A percentile compares a stretch with the other conserved stretches of the same genome.
These are phyloP conservation scores for Aptenodytes forsteri DNA, from an alignment of 2,113 vertebrate species.

Conservation along the genomic window DNA sequence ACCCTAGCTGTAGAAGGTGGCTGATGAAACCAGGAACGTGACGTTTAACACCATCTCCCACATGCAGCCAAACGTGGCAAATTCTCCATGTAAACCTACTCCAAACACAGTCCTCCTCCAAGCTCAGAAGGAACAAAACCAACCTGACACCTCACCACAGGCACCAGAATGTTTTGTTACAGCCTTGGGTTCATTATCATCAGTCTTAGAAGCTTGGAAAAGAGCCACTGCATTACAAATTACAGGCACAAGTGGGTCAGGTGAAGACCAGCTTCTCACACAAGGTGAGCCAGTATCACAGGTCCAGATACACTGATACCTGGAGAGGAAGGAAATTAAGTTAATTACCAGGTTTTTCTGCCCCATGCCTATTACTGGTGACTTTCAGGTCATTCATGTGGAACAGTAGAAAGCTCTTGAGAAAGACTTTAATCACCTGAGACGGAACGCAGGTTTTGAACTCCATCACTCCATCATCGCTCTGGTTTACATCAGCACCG, in stretches of 20 bases:
- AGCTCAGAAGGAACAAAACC: background rate
- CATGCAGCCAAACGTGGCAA: background rate
- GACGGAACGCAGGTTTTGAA: background rate
- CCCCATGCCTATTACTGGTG: background rate
- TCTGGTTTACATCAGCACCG: background rate
- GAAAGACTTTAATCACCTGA: background rate
- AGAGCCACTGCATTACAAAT: background rate
- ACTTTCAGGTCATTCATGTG: background rate
- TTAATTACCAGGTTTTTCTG: background rate
- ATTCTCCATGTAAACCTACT: background rate
- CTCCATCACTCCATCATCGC: rapidly evolving
- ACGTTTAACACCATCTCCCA: background rate
- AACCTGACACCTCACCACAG: background rate
- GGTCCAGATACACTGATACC: background rate
- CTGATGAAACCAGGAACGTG: background rate
- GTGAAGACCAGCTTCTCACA: background rate
- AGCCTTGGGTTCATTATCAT: background rate
- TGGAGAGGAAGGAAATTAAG: background rate
- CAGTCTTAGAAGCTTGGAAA: background rate
- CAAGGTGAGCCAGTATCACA: background rate
- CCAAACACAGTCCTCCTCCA: background rate
- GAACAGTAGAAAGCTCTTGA: background rate
- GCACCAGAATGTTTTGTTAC: background rate
- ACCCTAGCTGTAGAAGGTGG: background rate
- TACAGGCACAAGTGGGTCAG: background rate